Base-by-base conservation (phyloP, 2,888 invertebrate species). In the Cantharis rufa region DNA sequence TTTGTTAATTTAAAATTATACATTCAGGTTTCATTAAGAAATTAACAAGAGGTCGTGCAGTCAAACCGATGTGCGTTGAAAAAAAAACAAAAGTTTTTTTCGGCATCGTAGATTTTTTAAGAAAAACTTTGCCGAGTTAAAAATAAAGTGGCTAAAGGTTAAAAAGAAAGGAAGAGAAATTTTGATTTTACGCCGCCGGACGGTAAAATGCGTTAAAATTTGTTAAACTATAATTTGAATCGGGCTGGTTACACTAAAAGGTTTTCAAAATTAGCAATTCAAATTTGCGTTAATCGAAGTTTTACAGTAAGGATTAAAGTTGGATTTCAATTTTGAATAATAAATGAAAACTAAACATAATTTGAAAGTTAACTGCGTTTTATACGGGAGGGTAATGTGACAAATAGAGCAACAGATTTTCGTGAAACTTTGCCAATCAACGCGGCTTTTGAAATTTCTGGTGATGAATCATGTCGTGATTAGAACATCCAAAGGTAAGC, bases 211-310 rank as follows among this genome's bases (percentile, higher is more conserved):
- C 48, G n/a, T n/a, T 48, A 48, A 32, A 48, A 48, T 48, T 48
- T 48, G 48, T 48, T 48, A 32, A 21, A 61, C 13, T 71, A 62
- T 21, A 7, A 73, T 73, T 73, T 21, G 27, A 63, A 28, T 32
- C 62, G 68, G 28, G 72, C 24, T 68, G 70, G 70, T 73, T 73
- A 70, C 73, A 70, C 73, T 70, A 66, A 66, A 62, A 68, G 73
- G 48, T 73, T 76, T 76, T 76, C 66, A 61, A 48, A 71, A 72
- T 70, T 76, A 70, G 73, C 70, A 73, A 76, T 76, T 72, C 73
- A 76, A 76, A 76, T 73, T 69, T 73, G 73, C 13, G 28, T 62
- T 61, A 70, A 76, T 73, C 72, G 70, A 70, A 76, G 27, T 70
- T 73, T 70, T 28, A 76, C 72, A 76, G 71, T 73, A 32, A 28